Percentiles rank a stretch among this genome's conserved stretches.
These are phyloP conservation scores for Phorcus lineatus DNA, from an alignment of 2,888 invertebrate genomes.

Conservation along the genomic window DNA sequence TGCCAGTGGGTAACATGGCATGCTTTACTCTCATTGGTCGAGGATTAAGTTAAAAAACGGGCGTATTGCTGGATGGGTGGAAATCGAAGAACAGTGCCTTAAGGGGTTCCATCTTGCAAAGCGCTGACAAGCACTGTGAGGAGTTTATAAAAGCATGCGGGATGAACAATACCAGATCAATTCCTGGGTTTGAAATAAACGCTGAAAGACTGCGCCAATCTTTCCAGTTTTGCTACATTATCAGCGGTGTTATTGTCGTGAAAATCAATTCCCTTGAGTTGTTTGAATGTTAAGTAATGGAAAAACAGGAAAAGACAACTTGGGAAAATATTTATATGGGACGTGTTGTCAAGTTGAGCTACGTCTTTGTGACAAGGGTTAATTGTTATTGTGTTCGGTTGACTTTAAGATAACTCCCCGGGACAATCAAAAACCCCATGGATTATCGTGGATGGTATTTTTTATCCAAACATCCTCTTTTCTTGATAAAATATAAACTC, in stretches of 20 bases:
- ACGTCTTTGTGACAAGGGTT: no score
- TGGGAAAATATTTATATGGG: neutral
- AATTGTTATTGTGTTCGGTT: no score
- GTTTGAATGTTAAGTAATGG: neutral
- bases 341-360: no score
- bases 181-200: neutral
- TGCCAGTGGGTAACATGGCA: neutral
- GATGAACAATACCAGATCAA: neutral
- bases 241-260: neutral
- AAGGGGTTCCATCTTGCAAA: neutral
- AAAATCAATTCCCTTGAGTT: neutral
- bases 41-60: neutral
- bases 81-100: neutral
- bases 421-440: no score
- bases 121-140: neutral
- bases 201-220: neutral
- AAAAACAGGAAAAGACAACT: neutral
- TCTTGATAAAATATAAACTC: no score
- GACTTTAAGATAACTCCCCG: no score
- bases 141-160: conserved; percentile 3
- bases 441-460: no score
- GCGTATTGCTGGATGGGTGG: neutral
- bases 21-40: neutral
- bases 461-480: no score
- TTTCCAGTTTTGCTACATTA: neutral